phyloP scores from a whole-genome alignment of 2,888 invertebrate genomes.

The Geophilus truncorum region DNA sequence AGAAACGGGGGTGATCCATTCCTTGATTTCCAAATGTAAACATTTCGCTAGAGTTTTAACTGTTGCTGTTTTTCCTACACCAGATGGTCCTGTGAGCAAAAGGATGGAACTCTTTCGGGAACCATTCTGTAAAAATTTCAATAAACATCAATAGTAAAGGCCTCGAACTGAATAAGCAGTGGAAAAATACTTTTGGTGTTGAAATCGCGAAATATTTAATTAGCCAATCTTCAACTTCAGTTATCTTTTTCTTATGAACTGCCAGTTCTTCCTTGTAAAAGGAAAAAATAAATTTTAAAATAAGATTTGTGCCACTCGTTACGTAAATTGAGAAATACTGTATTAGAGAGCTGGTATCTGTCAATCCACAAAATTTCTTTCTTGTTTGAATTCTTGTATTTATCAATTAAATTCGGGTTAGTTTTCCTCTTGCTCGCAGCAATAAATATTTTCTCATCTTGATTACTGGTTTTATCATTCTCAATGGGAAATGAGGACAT shows the following conservation, averaged over 20 bases:
- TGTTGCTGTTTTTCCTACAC: conserved; percentile 75
- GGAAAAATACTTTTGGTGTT: background rate
- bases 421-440: background rate
- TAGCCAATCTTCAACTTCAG: conserved; percentile 68
- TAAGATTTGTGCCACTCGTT: too few relatives aligned
- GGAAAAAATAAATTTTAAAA: background rate
- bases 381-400: background rate
- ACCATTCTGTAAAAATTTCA: background rate
- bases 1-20: conserved; percentile 73
- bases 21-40: conserved; percentile 59
- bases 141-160: background rate
- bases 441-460: background rate
- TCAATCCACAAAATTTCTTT: background rate
- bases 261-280: conserved; percentile 58
- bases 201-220: conserved; percentile 36
- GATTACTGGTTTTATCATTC: background rate
- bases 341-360: background rate
- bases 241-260: conserved; percentile 67
- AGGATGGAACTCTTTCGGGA: conserved; percentile 51
- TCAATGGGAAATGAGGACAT: background rate
- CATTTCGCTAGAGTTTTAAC: conserved; percentile 62
- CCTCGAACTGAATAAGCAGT: background rate
- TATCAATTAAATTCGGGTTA: background rate
- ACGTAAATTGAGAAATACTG: background rate
- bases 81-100: conserved; percentile 74